Evolutionary conservation across 2,113 vertebrate genomes (phyloP).

Genomic region (Strix aluco): DNA sequence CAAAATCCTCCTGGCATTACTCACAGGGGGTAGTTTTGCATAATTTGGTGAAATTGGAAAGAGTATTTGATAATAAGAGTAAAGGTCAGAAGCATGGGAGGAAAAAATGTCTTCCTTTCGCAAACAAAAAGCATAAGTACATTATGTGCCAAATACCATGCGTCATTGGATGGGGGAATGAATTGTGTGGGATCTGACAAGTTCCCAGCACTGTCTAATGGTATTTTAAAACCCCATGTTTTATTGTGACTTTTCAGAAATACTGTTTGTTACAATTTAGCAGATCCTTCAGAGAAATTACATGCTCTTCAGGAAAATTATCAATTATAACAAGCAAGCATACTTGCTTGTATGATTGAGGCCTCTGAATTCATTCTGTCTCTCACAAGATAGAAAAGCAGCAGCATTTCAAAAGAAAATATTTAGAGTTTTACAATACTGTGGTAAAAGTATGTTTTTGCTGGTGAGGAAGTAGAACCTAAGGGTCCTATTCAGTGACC

Average conservation of each 20-base stretch:
- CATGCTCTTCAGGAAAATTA: slow-evolving; percentile 23
- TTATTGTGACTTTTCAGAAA: slow-evolving; percentile 44
- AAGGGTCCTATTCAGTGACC: not conserved
- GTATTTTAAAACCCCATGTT: not conserved
- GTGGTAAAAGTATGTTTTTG: not conserved
- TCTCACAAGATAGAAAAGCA: not conserved
- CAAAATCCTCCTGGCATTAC: not conserved
- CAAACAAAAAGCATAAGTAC: slow-evolving; percentile 1
- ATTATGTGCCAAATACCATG: not conserved
- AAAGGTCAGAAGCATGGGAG: not conserved
- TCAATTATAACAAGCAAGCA: not conserved
- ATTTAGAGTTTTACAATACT: not conserved
- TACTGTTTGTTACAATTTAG: slow-evolving; percentile 26
- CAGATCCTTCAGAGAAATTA: slow-evolving; percentile 16
- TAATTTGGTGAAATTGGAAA: slow-evolving; percentile 20
- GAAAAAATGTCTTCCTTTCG: not conserved
- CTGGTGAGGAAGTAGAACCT: not conserved
- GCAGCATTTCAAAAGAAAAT: not conserved
- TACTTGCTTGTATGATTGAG: not conserved
- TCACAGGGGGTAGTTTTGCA: not conserved
- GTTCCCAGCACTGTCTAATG: slow-evolving; percentile 17
- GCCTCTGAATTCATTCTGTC: not conserved
- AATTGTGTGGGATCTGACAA: slow-evolving; percentile 45
- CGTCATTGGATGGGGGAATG: not conserved
- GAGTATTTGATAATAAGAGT: slow-evolving; percentile 1